Base-by-base conservation (phyloP, 2,113 vertebrate genomes). In the Todiramphus saurophagus region DNA sequence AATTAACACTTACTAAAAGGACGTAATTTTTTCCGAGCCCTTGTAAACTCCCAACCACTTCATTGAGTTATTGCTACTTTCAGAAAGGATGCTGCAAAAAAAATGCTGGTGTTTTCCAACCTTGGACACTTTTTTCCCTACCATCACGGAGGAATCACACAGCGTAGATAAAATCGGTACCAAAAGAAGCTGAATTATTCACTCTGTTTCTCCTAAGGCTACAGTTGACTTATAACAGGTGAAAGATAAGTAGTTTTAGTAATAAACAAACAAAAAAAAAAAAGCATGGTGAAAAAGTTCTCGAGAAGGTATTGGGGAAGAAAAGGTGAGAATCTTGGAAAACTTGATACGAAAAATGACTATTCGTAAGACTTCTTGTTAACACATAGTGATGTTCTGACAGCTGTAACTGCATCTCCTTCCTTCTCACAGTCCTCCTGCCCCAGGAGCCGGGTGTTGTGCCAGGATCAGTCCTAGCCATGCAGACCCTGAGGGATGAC, bases 1-100 rank as follows among this genome's bases (percentile, higher is more conserved):
- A 96, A 97, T 97, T 97, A 95, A 93, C 92, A 93, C 92, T 95
- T 95, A 82, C 96, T 93, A 96, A 96, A 96, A 92, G 60, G 37
- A 95, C 87, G 91, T 90, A 92, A 89, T 86, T 96, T 96, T 96
- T 97, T 93, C 94, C 53, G 1, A 96, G 68, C 56, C 67, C 94
- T 91, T 91, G 91, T 96, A 96, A 92, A 93, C 67, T 74, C 89
- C 91, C 94, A 70, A 89, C 93, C 89, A 89, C 90, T 93, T 96
- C 95, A 87, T 13, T 56, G 91, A 89, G 46, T 92, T 95, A 89
- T 59, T 94, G 35, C 94, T 90, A 15, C 60, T 83, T 87, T 84
- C 44, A 82, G 86, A 92, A 91, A 76, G 23, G 53, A 74, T 94
- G 79, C 88, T 80, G 83, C n/a, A 90, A 75, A 83, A 83, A 96